phyloP scores from a whole-genome alignment of 2,797 vertebrate genomes.

The Lepus townsendii region DNA sequence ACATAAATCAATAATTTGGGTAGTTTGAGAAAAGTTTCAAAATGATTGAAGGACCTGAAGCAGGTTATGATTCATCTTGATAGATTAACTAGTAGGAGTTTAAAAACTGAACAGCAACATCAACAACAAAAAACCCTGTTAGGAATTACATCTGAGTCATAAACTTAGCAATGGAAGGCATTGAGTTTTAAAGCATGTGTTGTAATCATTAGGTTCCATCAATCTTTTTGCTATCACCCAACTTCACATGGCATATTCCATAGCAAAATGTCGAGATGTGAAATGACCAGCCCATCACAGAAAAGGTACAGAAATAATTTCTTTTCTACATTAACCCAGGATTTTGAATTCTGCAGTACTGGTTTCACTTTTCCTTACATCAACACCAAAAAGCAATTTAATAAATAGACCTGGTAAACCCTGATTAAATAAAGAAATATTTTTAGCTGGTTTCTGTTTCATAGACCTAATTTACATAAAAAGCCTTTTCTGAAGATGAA shows the following conservation, averaged over 20 bases:
- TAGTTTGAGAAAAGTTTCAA: conserved; percentile 31
- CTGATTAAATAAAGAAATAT: not conserved
- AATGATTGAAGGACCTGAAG: conserved; percentile 28
- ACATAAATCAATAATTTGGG: conserved; percentile 15
- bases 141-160: conserved; percentile 64
- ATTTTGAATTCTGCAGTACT: not conserved
- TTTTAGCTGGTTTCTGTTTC: conserved; percentile 33
- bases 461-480: not conserved
- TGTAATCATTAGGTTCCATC: not conserved
- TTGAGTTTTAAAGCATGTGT: conserved; percentile 36
- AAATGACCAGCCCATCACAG: not conserved
- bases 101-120: conserved; percentile 55
- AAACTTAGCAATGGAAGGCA: conserved; percentile 10
- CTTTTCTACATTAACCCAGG: not conserved
- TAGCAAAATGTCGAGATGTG: not conserved
- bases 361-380: not conserved
- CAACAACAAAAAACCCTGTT: conserved; percentile 54
- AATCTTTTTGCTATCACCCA: not conserved
- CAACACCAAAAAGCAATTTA: not conserved
- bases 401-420: not conserved
- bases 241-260: not conserved
- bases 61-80: conserved; percentile 42
- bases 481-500: not conserved
- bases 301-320: not conserved
- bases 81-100: conserved; percentile 23